Evolutionary conservation across 2,888 invertebrate species (phyloP).

Genomic region (Lissonota sp.): DNA sequence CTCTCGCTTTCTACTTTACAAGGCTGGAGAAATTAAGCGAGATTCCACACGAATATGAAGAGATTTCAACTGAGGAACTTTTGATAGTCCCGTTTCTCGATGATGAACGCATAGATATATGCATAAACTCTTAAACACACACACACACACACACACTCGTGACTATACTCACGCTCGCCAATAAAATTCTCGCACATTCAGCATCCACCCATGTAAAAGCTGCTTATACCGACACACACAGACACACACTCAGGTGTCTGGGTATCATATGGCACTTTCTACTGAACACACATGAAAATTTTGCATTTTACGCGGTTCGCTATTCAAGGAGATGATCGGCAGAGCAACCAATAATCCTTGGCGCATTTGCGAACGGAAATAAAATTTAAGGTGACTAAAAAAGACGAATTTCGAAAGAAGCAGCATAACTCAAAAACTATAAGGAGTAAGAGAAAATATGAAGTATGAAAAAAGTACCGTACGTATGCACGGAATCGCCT

Average conservation of each 20-base stretch:
- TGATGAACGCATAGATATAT: constrained; percentile 37
- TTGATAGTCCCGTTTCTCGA: constrained; percentile 54
- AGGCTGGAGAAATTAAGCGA: constrained; percentile 43
- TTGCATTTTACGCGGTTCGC: not conserved
- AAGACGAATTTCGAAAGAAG: too few species aligned
- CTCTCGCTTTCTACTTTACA: constrained; percentile 51
- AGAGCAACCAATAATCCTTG: too few species aligned
- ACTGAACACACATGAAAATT: too few species aligned
- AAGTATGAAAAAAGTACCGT: not conserved
- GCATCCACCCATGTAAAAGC: not conserved
- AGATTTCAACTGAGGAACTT: constrained; percentile 36
- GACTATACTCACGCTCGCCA: too few species aligned
- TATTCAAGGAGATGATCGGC: too few species aligned
- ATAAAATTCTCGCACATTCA: not conserved
- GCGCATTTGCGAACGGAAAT: not conserved
- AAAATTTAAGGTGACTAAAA: constrained; percentile 3
- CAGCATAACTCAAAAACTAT: too few species aligned
- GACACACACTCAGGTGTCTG: constrained; percentile 13
- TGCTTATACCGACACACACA: not conserved
- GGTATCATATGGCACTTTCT: constrained; percentile 61
- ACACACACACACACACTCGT: too few species aligned
- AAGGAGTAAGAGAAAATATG: not conserved
- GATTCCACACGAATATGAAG: constrained; percentile 35
- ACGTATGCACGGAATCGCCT: not conserved
- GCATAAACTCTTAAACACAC: not conserved